These are phyloP conservation scores for Vombatus ursinus DNA, from an alignment of 2,113 vertebrate genomes.

Conservation along the genomic window DNA sequence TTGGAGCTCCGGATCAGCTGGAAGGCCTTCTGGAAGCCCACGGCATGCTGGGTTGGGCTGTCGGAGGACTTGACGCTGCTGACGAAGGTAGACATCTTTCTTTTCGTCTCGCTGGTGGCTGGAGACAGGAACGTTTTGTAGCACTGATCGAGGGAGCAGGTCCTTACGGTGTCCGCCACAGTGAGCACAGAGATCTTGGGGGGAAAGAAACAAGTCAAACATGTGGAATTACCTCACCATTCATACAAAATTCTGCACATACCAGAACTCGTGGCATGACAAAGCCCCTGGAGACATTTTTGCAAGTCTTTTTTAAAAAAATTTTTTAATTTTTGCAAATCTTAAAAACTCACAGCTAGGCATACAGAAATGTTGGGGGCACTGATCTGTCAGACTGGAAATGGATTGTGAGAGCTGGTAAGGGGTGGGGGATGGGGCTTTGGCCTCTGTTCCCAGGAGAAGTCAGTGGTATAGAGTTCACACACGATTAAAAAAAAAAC, in stretches of 20 bases:
- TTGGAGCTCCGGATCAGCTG: conserved; percentile 95
- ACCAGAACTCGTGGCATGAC: background rate
- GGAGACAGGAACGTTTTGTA: conserved; percentile 97
- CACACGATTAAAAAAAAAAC: background rate
- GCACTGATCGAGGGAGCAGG: conserved; percentile 97
- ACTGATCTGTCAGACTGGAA: conserved; percentile 47
- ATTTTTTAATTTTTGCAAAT: conserved; percentile 1
- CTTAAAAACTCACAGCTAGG: conserved; percentile 51
- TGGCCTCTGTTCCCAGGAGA: conserved; percentile 42
- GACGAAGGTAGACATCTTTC: conserved; percentile 97
- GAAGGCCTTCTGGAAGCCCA: conserved; percentile 97
- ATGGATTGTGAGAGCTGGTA: conserved; percentile 45
- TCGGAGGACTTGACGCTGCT: conserved; percentile 92
- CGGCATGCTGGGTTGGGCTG: conserved; percentile 92
- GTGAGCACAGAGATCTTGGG: conserved; percentile 94
- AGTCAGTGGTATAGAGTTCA: conserved; percentile 28
- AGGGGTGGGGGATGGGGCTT: conserved; percentile 12
- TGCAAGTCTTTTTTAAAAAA: conserved; percentile 19
- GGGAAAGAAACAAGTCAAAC: background rate
- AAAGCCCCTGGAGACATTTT: conserved; percentile 35
- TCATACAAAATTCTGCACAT: conserved; percentile 23
- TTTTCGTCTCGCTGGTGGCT: conserved; percentile 97
- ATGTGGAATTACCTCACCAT: conserved; percentile 52
- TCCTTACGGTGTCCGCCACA: conserved; percentile 92
- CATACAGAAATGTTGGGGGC: conserved; percentile 49